Percentiles rank a stretch among this genome's conserved stretches.
phyloP scores from a whole-genome alignment of 2,797 vertebrate species.

The Clarias platycephalus region DNA sequence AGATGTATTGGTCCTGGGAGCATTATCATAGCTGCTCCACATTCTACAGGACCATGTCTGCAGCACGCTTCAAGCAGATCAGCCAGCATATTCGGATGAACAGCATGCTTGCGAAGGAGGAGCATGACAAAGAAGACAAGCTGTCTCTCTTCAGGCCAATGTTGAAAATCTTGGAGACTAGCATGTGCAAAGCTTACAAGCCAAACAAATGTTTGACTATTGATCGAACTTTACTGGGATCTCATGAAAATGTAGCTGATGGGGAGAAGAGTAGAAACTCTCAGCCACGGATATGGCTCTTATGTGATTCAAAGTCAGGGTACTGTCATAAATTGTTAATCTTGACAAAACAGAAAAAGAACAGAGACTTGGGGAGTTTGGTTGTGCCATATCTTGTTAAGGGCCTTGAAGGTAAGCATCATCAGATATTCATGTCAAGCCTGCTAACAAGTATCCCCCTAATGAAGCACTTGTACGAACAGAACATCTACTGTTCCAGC shows the following conservation, averaged over 20 bases:
- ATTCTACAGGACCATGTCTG: conserved; percentile 73
- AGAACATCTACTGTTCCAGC: conserved; percentile 71
- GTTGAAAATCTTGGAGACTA: conserved; percentile 64
- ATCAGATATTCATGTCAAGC: conserved; percentile 76
- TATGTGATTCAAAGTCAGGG: conserved; percentile 81
- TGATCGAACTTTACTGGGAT: conserved; percentile 71
- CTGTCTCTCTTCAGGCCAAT: conserved; percentile 71
- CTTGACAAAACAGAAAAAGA: conserved; percentile 53
- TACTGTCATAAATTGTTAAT: conserved; percentile 77
- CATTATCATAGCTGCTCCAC: conserved; percentile 70
- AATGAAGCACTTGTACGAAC: conserved; percentile 68
- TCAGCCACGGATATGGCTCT: conserved; percentile 76
- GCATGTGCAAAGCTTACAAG: conserved; percentile 69
- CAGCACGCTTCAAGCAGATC: conserved; percentile 73
- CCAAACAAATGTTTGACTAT: conserved; percentile 75
- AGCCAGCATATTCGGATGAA: conserved; percentile 69
- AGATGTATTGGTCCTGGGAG: conserved; percentile 74
- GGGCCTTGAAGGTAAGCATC: conserved; percentile 69
- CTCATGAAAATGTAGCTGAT: conserved; percentile 60
- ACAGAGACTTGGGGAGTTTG: conserved; percentile 58
- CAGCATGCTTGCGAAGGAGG: conserved; percentile 56
- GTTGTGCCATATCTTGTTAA: conserved; percentile 70
- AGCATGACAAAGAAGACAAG: conserved; percentile 51
- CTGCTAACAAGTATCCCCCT: conserved; percentile 68
- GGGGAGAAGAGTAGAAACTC: conserved; percentile 46